Base-by-base conservation (phyloP, 1,140 invertebrate genomes). In the Globodera ellingtonae region DNA sequence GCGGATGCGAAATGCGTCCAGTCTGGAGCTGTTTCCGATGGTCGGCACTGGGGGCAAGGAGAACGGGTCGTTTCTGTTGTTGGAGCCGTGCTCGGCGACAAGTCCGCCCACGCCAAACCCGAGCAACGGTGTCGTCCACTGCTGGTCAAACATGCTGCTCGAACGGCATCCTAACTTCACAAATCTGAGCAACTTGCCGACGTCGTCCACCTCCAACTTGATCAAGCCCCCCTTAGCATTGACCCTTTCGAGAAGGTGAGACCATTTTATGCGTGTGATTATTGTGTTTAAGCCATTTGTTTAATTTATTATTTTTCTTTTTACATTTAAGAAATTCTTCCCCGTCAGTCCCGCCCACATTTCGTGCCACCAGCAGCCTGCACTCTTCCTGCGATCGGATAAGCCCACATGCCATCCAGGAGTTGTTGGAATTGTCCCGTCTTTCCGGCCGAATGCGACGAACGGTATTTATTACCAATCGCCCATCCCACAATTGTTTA, bases 341-440 rank as follows among this genome's bases (percentile, higher is more conserved):
- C 15, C 87, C 87, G 46, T 88, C 87, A 18, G 88, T 89, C 10
- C 67, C 67, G 10, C 85, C 86, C 46, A 89, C 89, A 86, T 87
- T 88, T 72, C 47, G 82, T 50, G 44, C 62, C 9, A 80, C 78
- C 21, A 65, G 71, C 46, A 69, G 74, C 47, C 71, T 86, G 24
- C 65, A 79, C 66, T 83, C 81, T 13, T 79, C 83, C 7, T 50
- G 84, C 67, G 86, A 87, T 67, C 81, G 86, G 24, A 84, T 88
- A 46, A 84, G 83, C 69, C 87, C 87, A 9, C 87, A 88, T 73
- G 88, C 88, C 6, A 86, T 88, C 48, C 86, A 89, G 73, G 87
- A 88, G 47, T 75, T 88, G 21, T 80, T 88, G 7, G 88, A 89
- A 24, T 82, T 88, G 18, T 89, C 86, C 35, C 78, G 87, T 35